These are phyloP conservation scores for Catharus fuscescens DNA, from an alignment of 2,113 vertebrate species.

Conservation along the genomic window DNA sequence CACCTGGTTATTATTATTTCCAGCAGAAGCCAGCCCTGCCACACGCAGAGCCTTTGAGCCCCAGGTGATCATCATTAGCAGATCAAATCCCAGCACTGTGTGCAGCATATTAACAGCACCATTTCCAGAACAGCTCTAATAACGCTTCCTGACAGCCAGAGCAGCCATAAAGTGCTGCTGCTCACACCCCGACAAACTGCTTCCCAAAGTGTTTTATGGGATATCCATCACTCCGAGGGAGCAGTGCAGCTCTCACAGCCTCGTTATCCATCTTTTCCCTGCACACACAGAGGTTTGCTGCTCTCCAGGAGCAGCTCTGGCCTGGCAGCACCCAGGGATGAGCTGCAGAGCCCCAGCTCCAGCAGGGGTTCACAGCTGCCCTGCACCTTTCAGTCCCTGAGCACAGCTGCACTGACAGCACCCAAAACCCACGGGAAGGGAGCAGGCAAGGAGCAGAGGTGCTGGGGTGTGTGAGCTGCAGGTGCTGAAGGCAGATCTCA, in stretches of 20 bases:
- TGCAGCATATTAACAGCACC: constrained; percentile 14
- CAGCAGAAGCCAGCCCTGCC: neutral
- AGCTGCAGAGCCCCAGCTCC: neutral
- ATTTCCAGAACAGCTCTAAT: neutral
- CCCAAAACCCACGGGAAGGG: fast-evolving
- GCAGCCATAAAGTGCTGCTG: neutral
- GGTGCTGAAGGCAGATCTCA: neutral
- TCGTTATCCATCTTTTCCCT: neutral
- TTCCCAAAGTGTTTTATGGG: neutral
- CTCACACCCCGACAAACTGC: neutral
- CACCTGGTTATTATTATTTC: neutral
- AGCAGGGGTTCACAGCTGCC: neutral
- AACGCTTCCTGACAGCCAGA: neutral
- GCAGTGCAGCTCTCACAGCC: neutral
- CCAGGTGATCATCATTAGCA: neutral
- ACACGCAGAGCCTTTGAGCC: neutral
- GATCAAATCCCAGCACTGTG: neutral
- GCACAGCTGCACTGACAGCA: neutral
- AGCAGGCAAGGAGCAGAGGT: neutral
- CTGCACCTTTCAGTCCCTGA: fast-evolving
- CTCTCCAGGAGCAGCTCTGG: neutral
- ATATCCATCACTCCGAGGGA: neutral
- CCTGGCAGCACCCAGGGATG: fast-evolving
- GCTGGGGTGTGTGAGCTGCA: no score
- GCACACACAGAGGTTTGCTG: neutral